Evolutionary conservation across 2,888 invertebrate genomes (phyloP).

Genomic region (Malacosoma neustria): DNA sequence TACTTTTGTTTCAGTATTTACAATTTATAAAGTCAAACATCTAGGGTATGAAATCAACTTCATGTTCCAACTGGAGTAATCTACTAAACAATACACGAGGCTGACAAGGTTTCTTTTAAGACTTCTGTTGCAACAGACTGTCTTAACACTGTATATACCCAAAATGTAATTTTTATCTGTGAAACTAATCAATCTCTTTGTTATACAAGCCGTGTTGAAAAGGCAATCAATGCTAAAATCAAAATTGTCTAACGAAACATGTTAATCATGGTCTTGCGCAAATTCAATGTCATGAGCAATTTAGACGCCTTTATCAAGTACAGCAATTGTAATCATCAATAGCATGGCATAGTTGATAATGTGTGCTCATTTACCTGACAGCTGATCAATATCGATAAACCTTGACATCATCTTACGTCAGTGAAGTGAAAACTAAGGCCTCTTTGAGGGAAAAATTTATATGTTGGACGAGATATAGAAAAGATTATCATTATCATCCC

Average conservation of each 20-base stretch:
- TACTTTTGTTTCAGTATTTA: too few species aligned
- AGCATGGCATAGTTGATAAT: conserved; percentile 35
- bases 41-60: too few species aligned
- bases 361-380: conserved; percentile 35
- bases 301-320: conserved; percentile 37
- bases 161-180: too few species aligned
- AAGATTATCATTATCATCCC: too few species aligned
- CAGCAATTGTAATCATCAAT: conserved; percentile 20
- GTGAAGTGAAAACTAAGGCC: conserved; percentile 15
- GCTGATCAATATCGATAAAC: conserved; percentile 28
- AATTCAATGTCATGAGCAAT: conserved; percentile 25
- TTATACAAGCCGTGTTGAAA: conserved; percentile 10
- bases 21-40: too few species aligned
- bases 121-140: too few species aligned
- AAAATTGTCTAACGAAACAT: not conserved
- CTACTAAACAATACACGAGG: too few species aligned
- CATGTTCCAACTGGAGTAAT: too few species aligned
- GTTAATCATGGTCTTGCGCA: conserved; percentile 8
- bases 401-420: conserved; percentile 24
- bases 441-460: too few species aligned
- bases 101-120: too few species aligned
- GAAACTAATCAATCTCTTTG: conserved; percentile 23
- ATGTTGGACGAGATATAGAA: too few species aligned
- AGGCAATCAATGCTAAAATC: not conserved
- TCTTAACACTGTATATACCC: too few species aligned